Evolutionary conservation across 2,113 vertebrate species (phyloP).

Genomic region (Lampris incognitus): DNA sequence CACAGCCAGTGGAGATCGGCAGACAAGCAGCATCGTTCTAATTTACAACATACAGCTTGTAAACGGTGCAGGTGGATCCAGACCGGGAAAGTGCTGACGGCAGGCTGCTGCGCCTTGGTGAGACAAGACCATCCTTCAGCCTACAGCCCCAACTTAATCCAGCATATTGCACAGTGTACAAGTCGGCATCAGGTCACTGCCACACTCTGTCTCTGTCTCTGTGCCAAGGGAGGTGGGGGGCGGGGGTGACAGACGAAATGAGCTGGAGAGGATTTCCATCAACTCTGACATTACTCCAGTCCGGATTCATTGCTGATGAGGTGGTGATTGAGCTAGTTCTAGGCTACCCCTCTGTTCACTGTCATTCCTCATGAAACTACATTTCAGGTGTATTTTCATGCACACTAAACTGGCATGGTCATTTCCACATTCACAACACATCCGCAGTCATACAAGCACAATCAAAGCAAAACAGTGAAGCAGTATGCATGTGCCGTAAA

Average conservation of each 20-base stretch:
- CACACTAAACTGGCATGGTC: constrained; percentile 39
- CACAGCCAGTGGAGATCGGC: not conserved
- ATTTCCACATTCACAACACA: constrained; percentile 31
- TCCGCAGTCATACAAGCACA: constrained; percentile 40
- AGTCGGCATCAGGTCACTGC: constrained; percentile 9
- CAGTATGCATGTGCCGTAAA: constrained; percentile 23
- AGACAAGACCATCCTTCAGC: not conserved
- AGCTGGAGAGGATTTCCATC: constrained; percentile 7
- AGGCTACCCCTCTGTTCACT: constrained; percentile 15
- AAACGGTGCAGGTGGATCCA: constrained; percentile 49
- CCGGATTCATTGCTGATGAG: constrained; percentile 57
- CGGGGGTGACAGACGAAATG: not conserved
- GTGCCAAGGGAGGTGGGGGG: not conserved
- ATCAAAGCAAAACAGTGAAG: constrained; percentile 49
- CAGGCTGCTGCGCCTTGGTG: constrained; percentile 20
- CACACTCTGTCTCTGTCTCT: not conserved
- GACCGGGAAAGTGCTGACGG: constrained; percentile 36
- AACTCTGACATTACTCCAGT: constrained; percentile 25
- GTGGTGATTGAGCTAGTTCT: constrained; percentile 54
- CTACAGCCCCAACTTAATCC: constrained; percentile 13
- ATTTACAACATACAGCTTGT: constrained; percentile 13
- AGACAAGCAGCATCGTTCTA: constrained; percentile 21
- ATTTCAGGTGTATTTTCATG: constrained; percentile 39
- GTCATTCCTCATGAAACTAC: constrained; percentile 21
- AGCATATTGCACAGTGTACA: not conserved